Conservation (phyloP, 2,797 vertebrate genomes). For the Capromys pilorides region DNA sequence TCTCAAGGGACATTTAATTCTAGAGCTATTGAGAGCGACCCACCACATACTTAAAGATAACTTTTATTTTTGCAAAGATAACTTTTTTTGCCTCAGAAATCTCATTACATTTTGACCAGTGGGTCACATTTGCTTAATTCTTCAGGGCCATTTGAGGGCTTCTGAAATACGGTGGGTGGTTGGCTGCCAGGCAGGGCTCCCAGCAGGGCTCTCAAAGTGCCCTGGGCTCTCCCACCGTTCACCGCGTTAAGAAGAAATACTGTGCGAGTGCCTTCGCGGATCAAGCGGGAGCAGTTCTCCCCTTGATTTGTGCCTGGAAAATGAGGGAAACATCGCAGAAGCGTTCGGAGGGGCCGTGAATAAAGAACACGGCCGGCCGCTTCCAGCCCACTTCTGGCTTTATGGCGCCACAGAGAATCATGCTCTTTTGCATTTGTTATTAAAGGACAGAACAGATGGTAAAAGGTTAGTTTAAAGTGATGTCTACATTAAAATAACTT, state of each 20-base stretch:
- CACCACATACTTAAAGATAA: conserved; percentile 42
- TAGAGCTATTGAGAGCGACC: conserved; percentile 35
- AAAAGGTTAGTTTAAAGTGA: conserved; percentile 76
- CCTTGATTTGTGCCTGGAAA: conserved; percentile 72
- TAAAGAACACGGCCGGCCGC: conserved; percentile 13
- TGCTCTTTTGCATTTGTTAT: conserved; percentile 64
- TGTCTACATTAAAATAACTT: conserved; percentile 67
- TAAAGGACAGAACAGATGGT: conserved; percentile 78
- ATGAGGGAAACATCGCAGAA: conserved; percentile 50
- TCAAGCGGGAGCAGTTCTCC: conserved; percentile 65
- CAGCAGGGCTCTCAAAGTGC: background rate
- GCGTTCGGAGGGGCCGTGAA: background rate
- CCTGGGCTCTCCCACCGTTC: conserved; percentile 48
- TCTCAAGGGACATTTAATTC: conserved; percentile 70
- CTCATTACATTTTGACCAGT: conserved; percentile 73
- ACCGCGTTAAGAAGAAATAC: conserved; percentile 60
- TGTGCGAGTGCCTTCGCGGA: conserved; percentile 20
- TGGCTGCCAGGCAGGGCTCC: conserved; percentile 61
- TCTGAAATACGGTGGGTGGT: conserved; percentile 67
- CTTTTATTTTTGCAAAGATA: conserved; percentile 44
- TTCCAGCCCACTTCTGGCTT: conserved; percentile 17
- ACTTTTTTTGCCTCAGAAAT: conserved; percentile 61
- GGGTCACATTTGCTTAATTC: conserved; percentile 67
- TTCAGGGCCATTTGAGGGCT: conserved; percentile 54
- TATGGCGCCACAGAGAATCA: conserved; percentile 37